Conservation (phyloP, 2,113 vertebrate species). For the Trematomus loennbergii region DNA sequence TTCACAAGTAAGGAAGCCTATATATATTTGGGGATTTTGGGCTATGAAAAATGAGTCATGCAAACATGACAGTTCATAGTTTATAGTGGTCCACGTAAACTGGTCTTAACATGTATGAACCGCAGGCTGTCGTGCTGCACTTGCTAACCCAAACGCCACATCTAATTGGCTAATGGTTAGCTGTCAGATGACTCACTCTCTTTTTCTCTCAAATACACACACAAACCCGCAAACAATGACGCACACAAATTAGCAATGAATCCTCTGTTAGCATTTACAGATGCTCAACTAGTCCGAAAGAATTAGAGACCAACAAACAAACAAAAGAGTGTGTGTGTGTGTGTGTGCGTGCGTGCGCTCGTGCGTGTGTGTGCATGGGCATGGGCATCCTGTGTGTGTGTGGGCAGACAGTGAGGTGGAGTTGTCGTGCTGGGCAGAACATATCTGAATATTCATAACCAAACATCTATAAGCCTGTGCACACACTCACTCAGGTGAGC, state of each 20-base stretch:
- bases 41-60: background rate
- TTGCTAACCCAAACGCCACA: slow-evolving; percentile 1
- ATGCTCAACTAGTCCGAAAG: slow-evolving; percentile 5
- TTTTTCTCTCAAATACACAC: background rate
- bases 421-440: slow-evolving; percentile 68
- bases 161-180: slow-evolving; percentile 45
- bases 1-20: background rate
- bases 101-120: background rate
- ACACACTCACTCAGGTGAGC: slow-evolving; percentile 1
- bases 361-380: slow-evolving; percentile 57
- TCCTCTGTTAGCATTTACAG: slow-evolving; percentile 18
- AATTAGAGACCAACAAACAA: background rate
- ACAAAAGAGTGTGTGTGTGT: slow-evolving; percentile 15
- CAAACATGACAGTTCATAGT: background rate
- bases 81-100: background rate
- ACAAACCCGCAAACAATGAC: slow-evolving; percentile 16
- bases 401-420: slow-evolving; percentile 72
- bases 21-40: background rate
- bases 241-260: slow-evolving; percentile 11
- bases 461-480: slow-evolving; percentile 33
- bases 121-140: background rate
- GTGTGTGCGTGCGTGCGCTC: no score
- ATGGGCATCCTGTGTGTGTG: slow-evolving; percentile 66
- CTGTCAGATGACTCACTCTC: slow-evolving; percentile 47
- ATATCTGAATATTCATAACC: slow-evolving; percentile 75